Evolutionary conservation across 2,113 vertebrate genomes (phyloP).

Genomic region (Chloropsis cyanopogon): DNA sequence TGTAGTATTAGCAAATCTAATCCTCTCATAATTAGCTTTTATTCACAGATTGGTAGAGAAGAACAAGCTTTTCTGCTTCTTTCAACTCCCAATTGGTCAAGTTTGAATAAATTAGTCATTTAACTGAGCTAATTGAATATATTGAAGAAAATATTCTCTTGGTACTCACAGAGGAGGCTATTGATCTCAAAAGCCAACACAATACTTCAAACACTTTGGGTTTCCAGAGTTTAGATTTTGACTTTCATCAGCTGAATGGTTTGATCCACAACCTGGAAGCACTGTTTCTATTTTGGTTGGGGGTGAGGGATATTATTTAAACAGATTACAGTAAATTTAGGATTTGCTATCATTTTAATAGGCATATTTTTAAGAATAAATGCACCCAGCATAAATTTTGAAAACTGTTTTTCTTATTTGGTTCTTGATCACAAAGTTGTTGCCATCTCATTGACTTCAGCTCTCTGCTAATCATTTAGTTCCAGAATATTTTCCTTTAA

Average conservation of each 20-base stretch:
- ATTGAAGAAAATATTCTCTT: conserved; percentile 32
- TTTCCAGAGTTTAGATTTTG: neutral
- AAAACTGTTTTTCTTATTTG: neutral
- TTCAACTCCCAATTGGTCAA: conserved; percentile 44
- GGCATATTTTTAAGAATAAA: neutral
- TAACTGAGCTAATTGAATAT: conserved; percentile 51
- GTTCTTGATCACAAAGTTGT: neutral
- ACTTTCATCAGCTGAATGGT: neutral
- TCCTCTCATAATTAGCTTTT: conserved; percentile 57
- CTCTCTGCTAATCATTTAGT: neutral
- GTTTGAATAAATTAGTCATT: conserved; percentile 54
- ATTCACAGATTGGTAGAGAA: conserved; percentile 39
- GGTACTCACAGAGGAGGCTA: neutral
- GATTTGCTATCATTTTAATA: neutral
- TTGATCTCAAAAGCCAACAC: conserved; percentile 4
- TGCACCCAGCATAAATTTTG: neutral
- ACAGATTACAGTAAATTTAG: neutral
- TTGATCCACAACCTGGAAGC: neutral
- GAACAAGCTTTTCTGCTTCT: conserved; percentile 41
- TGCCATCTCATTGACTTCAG: neutral
- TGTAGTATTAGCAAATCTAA: conserved; percentile 39
- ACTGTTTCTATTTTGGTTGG: neutral
- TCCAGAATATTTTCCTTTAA: neutral
- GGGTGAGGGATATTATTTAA: neutral
- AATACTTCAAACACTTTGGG: neutral